Base-by-base conservation (phyloP, 2,113 vertebrate genomes). In the Salvator merianae region DNA sequence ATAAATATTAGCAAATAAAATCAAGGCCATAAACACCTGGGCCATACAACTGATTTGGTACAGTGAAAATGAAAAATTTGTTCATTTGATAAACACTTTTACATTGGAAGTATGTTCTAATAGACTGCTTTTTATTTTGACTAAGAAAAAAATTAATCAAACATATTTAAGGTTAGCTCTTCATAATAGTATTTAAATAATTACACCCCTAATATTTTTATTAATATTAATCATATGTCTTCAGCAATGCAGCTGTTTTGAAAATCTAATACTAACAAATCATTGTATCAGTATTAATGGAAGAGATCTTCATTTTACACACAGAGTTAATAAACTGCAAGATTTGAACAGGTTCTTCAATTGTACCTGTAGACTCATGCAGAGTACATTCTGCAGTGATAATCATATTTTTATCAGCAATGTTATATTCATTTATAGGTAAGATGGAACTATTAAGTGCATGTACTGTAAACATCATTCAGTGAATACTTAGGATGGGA, bases 221-320 rank as follows among this genome's bases (percentile, higher is more conserved):
- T 26, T 8, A 85, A 50, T 7, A 88, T 26, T 77, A 77, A 20
- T 30, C 69, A 9, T 3, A 14, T 5, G 77, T 2, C 12, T 47
- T 26, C 20, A 38, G 8, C 16, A 40, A 13, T 24, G 9, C 26
- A 77, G 18, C 53, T 2, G 9, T 77, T 74, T 22, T 53, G 34
- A 80, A 82, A 18, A 69, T 28, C 43, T 2, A 0, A 43, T 1
- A 32, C 34, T 34, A 34, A 36, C 62, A 7, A 16, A 50, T 63
- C 77, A 4, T 28, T 40, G 50, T 0, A 0, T 22, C 53, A 62
- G 7, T 81, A 34, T 84, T 34, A 62, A 18, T 63, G 74, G 59
- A 73, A 86, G n/a, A 55, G 0, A 59, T 7, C 53, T 82, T 0
- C 72, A 75, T 16, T n/a, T 32, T 63, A n/a, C 53, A 0, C 1